Conservation (phyloP, 1,140 invertebrate genomes). For the Habropoda laboriosa region DNA sequence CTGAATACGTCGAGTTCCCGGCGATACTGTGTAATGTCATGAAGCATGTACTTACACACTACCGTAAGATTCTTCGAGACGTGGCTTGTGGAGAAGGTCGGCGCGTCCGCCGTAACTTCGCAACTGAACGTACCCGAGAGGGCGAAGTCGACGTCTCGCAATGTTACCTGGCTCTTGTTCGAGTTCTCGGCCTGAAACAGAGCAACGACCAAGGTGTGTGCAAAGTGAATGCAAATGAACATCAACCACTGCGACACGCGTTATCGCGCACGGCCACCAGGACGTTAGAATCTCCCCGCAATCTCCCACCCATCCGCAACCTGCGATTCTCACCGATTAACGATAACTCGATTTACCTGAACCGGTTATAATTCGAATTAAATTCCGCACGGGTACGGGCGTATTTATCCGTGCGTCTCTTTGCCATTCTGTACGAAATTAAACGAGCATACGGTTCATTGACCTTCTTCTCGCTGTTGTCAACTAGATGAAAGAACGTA, state of each 20-base stretch:
- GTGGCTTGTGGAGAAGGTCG: constrained; percentile 87
- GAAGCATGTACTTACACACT: constrained; percentile 85
- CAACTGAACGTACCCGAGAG: constrained; percentile 92
- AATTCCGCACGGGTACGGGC: constrained; percentile 23
- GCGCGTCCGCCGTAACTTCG: constrained; percentile 91
- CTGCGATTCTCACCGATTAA: constrained; percentile 16
- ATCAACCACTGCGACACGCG: constrained; percentile 8
- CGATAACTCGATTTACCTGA: constrained; percentile 36
- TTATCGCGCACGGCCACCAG: constrained; percentile 26
- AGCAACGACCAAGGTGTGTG: constrained; percentile 50
- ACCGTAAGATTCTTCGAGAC: constrained; percentile 87
- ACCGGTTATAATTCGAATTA: constrained; percentile 38
- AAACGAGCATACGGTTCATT: constrained; percentile 16
- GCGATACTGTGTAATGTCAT: constrained; percentile 43
- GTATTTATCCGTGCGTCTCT: constrained; percentile 14
- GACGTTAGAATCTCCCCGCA: not conserved
- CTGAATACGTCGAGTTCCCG: constrained; percentile 22
- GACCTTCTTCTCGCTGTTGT: not conserved
- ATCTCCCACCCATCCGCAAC: not conserved
- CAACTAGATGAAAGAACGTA: not conserved
- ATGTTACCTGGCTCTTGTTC: constrained; percentile 88
- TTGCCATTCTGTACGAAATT: not conserved
- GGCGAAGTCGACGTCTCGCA: constrained; percentile 87
- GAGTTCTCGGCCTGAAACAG: constrained; percentile 86
- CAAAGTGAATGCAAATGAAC: constrained; percentile 41